phyloP scores from a whole-genome alignment of 2,888 invertebrate species.

The Eristalis tenax region DNA sequence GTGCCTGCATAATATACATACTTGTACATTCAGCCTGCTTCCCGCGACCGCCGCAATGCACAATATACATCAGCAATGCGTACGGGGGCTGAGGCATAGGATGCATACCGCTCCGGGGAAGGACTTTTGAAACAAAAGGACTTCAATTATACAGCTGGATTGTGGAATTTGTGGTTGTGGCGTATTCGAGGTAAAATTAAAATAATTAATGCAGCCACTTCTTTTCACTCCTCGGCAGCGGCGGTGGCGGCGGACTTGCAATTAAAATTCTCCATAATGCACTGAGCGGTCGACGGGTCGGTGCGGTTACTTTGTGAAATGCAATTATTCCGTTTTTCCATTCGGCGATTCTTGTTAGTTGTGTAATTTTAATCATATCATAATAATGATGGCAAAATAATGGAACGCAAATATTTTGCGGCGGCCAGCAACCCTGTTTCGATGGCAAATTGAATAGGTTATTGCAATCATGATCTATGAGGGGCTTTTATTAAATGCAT shows the following conservation, averaged over 20 bases:
- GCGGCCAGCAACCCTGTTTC: background rate
- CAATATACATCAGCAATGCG: background rate
- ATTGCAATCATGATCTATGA: background rate
- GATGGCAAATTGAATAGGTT: slow-evolving; percentile 8
- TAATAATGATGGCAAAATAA: slow-evolving; percentile 55
- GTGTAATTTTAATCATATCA: slow-evolving; percentile 64
- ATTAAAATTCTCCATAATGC: slow-evolving; percentile 59
- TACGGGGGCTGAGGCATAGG: background rate
- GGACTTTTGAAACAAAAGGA: slow-evolving; percentile 44
- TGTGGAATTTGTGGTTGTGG: slow-evolving; percentile 48
- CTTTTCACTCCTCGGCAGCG: slow-evolving; percentile 56
- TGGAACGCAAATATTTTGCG: slow-evolving; percentile 62
- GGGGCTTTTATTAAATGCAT: background rate
- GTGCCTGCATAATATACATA: background rate
- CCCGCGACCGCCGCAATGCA: background rate
- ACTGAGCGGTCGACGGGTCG: slow-evolving; percentile 39
- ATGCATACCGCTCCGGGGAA: background rate
- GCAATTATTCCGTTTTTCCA: slow-evolving; percentile 56
- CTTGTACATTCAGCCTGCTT: background rate
- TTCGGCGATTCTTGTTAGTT: slow-evolving; percentile 39
- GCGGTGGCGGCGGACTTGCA: slow-evolving; percentile 10
- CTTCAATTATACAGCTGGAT: slow-evolving; percentile 42
- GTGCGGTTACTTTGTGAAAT: slow-evolving; percentile 59
- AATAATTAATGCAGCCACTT: slow-evolving; percentile 64
- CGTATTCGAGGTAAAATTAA: slow-evolving; percentile 54